Base-by-base conservation (phyloP, 2,888 invertebrate species). In the Eumerus sabulonum region DNA sequence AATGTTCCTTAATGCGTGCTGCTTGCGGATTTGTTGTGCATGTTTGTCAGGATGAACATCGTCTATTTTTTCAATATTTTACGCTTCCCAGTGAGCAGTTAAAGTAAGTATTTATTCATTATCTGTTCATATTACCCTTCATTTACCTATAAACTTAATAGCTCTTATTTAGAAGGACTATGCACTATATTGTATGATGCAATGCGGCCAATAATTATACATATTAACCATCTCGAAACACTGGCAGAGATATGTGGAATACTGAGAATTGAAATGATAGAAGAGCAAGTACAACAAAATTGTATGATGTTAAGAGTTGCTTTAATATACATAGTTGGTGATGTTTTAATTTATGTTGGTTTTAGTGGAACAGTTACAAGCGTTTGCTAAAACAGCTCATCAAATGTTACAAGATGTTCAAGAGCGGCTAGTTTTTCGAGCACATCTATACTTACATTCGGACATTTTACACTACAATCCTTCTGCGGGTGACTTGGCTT, bases 151-250 rank as follows among this genome's bases (percentile, higher is more conserved):
- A 36, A 16, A n/a, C 13, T 19, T 82, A 82, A 0, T 13, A 94
- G 93, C n/a, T 91, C 92, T 3, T 98, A 96, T 88, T 90, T 98
- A 57, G 96, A 95, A 84, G 93, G 93, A 0, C 89, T 98, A 0
- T 98, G 98, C 86, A 94, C 93, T 56, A 93, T 94, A 38, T 88
- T 98, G 36, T 99, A 99, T 87, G 99, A 99, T 87, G 93, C 94
- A 4, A 90, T 99, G 82, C 91, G 99, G 1, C 99, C 99, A 0
- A 93, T 96, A 84, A 94, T 99, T 66, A 98, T 99, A 79, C 96
- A 98, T 88, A 96, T 99, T 77, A 97, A 98, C 87, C 99, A 99
- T 88, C 90, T 99, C 86, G 99, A 99, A 90, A 98, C 99, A 0
- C 90, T 99, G 18, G 96, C 98, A 0, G 99, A 99, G 89, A 93